Conservation (phyloP, 2,113 vertebrate genomes). For the Channa maculata region DNA sequence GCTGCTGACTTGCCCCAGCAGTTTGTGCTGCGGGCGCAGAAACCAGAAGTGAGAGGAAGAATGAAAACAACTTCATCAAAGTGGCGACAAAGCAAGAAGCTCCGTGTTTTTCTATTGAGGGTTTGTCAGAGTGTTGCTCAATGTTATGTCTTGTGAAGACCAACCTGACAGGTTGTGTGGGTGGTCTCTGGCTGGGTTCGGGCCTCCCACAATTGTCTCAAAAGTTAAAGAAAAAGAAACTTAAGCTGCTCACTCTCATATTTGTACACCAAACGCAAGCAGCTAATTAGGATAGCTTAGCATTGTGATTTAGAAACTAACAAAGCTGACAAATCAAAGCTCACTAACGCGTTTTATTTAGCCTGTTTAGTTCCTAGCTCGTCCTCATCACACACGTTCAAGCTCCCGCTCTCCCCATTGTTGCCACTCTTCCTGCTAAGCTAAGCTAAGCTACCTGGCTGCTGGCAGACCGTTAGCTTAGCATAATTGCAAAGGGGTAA, state of each 20-base stretch:
- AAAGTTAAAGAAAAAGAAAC: background rate
- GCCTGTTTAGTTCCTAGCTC: no score
- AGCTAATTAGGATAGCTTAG: background rate
- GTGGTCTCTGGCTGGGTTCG: slow-evolving; percentile 5
- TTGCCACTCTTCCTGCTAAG: no score
- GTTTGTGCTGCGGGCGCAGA: slow-evolving; percentile 59
- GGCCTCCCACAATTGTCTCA: slow-evolving; percentile 1
- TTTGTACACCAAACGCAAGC: background rate
- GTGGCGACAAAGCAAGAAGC: slow-evolving; percentile 63
- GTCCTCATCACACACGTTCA: no score
- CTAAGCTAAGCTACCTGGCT: no score
- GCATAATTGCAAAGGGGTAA: no score
- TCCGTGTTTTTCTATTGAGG: slow-evolving; percentile 35
- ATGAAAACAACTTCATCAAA: slow-evolving; percentile 48
- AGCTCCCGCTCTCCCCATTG: no score
- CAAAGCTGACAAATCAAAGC: no score
- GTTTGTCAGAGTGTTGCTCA: slow-evolving; percentile 32
- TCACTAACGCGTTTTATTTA: no score
- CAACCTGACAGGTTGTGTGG: background rate
- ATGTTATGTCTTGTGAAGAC: slow-evolving; percentile 17
- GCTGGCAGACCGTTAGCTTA: no score
- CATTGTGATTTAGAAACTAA: background rate
- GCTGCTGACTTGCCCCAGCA: slow-evolving; percentile 39
- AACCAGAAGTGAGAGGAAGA: slow-evolving; percentile 28
- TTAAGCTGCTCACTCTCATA: no score